A percentile compares a stretch with the other conserved stretches of the same genome.
These are phyloP conservation scores for Anodontia alba DNA, from an alignment of 2,888 invertebrate genomes.

Conservation along the genomic window DNA sequence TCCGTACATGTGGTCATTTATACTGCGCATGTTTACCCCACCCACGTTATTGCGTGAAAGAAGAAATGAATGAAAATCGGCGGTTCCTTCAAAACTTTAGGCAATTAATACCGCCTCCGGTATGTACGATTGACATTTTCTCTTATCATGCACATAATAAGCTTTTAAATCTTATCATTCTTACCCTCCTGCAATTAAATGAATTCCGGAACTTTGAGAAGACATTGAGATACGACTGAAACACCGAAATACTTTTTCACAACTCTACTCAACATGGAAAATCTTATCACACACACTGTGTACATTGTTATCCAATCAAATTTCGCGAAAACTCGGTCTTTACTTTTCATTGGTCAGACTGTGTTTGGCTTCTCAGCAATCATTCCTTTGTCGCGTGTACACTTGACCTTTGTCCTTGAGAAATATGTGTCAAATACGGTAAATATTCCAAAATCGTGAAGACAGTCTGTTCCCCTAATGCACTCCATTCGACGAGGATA, in stretches of 20 bases:
- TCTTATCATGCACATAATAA: no score
- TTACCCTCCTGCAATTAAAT: slow-evolving; percentile 98
- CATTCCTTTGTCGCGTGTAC: slow-evolving; percentile 9
- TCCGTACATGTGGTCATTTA: no score
- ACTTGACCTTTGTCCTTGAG: slow-evolving; percentile 10
- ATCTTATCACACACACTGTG: slow-evolving; percentile 37
- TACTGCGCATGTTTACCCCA: no score
- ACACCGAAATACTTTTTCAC: not conserved
- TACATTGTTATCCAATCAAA: slow-evolving; percentile 53
- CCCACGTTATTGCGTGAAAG: not conserved
- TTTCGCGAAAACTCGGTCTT: slow-evolving; percentile 28
- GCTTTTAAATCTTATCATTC: slow-evolving; percentile 85
- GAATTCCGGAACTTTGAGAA: slow-evolving; percentile 88
- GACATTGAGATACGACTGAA: slow-evolving; percentile 32
- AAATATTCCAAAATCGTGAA: not conserved
- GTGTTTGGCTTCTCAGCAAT: not conserved
- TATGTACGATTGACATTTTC: no score
- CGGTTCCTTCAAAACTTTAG: not conserved
- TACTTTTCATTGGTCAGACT: slow-evolving; percentile 44
- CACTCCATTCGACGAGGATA: no score
- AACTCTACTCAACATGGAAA: slow-evolving; percentile 18
- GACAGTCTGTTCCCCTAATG: no score
- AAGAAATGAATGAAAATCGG: not conserved
- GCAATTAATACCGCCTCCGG: no score
- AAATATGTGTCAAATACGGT: slow-evolving; percentile 5